Base-by-base conservation (phyloP, 1,140 invertebrate species). In the Mercenaria mercenaria region DNA sequence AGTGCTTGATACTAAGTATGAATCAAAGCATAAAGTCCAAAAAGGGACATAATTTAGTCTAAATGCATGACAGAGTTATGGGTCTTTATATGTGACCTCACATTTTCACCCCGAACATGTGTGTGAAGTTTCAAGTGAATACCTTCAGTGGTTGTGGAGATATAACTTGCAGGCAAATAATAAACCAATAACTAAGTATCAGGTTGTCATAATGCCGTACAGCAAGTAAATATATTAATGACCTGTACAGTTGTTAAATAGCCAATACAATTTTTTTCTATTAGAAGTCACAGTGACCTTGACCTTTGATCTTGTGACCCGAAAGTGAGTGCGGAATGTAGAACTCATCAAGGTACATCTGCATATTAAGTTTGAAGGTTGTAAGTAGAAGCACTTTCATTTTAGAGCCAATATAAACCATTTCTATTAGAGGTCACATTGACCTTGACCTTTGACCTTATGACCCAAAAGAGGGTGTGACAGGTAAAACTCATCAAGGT, bases 401-500 rank as follows among this genome's bases (percentile, higher is more conserved):
- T 56, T 56, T 13, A 13, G 3, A 56, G 52, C 52, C 52, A 56
- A 56, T 56, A 13, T 56, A n/a, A n/a, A n/a, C n/a, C n/a, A n/a
- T n/a, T n/a, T n/a, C n/a, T n/a, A 20, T 56, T 20, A 56, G 52
- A 20, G 15, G 69, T 74, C 29, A 32, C 69, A 74, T 26, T 74
- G 69, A 74, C 69, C 69, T 74, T 74, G 34, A 74, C 69, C 69
- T 74, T 74, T 74, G 69, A 74, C 69, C 23, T 13, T 41, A 34
- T 74, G 69, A 79, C 76, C 47, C 32, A 39, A 79, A 79, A 79
- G 52, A 34, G 76, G 47, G 76, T 79, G 76, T 79, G 76, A 43
- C 76, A 50, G 41, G 76, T 79, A 79, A 43, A 39, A 79, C 41
- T 47, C 76, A 79, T 39, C 37, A 39, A 43, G 76, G 76, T 79